Percentiles rank a stretch among this genome's conserved stretches.
These are phyloP conservation scores for Podarcis muralis DNA, from an alignment of 2,113 vertebrate species.

Conservation along the genomic window DNA sequence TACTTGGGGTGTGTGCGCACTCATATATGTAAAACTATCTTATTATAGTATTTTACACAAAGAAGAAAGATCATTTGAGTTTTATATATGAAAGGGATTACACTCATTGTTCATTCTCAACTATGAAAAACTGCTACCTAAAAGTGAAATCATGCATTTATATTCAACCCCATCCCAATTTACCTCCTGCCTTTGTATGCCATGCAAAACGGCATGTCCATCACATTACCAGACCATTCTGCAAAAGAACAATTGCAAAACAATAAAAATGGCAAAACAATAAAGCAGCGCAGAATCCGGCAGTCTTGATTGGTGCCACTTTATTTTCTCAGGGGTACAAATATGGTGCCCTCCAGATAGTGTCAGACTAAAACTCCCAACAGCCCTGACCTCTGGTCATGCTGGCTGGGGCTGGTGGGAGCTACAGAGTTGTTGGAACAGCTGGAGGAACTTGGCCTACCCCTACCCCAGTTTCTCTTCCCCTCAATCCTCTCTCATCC, in stretches of 20 bases:
- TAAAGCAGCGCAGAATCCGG: not conserved
- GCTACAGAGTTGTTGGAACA: too few relatives aligned
- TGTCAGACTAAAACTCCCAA: too few relatives aligned
- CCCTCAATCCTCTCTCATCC: not conserved
- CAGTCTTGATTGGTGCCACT: not conserved
- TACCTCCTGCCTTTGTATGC: constrained; percentile 23
- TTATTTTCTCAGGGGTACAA: not conserved
- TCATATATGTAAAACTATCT: not conserved
- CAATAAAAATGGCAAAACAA: constrained; percentile 46
- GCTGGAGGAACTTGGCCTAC: too few relatives aligned
- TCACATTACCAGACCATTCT: constrained; percentile 41
- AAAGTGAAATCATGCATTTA: constrained; percentile 30
- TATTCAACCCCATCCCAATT: constrained; percentile 45
- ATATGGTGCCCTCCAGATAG: too few relatives aligned
- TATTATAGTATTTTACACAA: not conserved
- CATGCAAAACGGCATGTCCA: constrained; percentile 41
- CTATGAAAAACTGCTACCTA: constrained; percentile 33
- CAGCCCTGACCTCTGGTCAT: too few relatives aligned
- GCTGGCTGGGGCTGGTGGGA: too few relatives aligned
- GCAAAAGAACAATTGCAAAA: constrained; percentile 42
- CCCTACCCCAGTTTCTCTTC: not conserved
- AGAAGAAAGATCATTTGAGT: constrained; percentile 39
- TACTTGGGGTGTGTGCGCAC: not conserved
- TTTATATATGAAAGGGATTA: constrained; percentile 42
- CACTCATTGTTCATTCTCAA: constrained; percentile 34